Conservation (phyloP, 2,113 vertebrate species). For the Pipra filicauda region DNA sequence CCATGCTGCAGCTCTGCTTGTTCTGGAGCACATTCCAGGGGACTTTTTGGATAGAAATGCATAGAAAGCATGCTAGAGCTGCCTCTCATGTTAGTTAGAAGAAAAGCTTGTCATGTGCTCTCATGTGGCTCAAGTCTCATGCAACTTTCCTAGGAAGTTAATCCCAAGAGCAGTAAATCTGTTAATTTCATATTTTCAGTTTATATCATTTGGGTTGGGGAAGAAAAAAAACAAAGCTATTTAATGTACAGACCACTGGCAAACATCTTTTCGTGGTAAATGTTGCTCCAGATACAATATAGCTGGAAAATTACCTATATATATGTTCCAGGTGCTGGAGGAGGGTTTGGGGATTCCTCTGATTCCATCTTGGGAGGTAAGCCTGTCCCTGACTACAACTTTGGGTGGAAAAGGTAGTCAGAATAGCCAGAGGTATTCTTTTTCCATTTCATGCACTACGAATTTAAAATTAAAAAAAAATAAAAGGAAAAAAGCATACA, state of each 20-base stretch:
- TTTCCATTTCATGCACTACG: neutral
- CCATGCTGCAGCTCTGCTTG: neutral
- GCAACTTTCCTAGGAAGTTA: neutral
- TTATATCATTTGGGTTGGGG: neutral
- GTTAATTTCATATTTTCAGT: neutral
- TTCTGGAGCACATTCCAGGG: neutral
- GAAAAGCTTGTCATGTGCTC: neutral
- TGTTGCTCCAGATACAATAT: neutral
- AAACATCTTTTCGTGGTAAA: neutral
- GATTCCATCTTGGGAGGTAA: neutral
- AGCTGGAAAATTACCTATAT: neutral
- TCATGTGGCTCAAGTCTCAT: neutral
- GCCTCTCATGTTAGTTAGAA: neutral
- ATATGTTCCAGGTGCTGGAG: neutral
- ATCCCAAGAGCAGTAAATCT: neutral
- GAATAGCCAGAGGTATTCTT: neutral
- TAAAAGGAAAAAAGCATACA: fast-evolving
- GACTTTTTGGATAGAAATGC: neutral
- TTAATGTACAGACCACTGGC: neutral
- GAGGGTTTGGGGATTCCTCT: neutral
- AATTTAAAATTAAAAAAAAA: neutral
- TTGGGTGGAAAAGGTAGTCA: neutral
- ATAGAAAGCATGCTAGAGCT: neutral
- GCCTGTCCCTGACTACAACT: neutral
- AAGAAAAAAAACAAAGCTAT: neutral